Percentiles rank a stretch among this genome's conserved stretches.
phyloP scores from a whole-genome alignment of 2,113 vertebrate species.

The Triplophysa rosa region DNA sequence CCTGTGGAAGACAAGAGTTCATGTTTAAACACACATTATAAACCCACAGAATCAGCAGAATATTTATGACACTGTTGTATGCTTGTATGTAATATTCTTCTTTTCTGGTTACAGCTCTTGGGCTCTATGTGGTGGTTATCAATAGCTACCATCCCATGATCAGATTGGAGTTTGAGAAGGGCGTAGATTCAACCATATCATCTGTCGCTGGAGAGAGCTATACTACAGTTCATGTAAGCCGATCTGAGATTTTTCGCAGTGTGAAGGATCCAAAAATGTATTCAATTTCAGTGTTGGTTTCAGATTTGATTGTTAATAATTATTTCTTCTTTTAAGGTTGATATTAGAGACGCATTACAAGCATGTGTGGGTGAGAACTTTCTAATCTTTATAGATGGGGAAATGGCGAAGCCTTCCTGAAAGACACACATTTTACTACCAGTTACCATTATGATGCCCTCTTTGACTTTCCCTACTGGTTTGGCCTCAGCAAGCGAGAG shows the following conservation, averaged over 20 bases:
- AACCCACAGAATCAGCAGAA: too few relatives aligned
- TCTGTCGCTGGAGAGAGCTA: constrained; percentile 72
- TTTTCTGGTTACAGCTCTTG: constrained; percentile 38
- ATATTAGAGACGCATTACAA: constrained; percentile 58
- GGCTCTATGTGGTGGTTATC: constrained; percentile 61
- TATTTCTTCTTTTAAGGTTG: constrained; percentile 60
- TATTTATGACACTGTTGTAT: neutral
- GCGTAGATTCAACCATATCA: constrained; percentile 67
- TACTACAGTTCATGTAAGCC: constrained; percentile 65
- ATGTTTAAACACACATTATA: too few relatives aligned
- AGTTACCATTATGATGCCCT: constrained; percentile 69
- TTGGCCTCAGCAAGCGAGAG: constrained; percentile 67
- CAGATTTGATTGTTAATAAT: too few relatives aligned
- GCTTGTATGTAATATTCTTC: too few relatives aligned
- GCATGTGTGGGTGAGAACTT: constrained; percentile 50
- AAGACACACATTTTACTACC: constrained; percentile 61
- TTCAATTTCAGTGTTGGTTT: too few relatives aligned
- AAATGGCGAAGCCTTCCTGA: constrained; percentile 48
- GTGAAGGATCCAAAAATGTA: too few relatives aligned
- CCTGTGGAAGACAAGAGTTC: too few relatives aligned
- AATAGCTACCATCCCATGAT: constrained; percentile 59
- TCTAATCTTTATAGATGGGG: neutral
- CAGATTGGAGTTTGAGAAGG: constrained; percentile 67
- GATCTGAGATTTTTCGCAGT: too few relatives aligned
- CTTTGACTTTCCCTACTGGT: constrained; percentile 70